A percentile compares a stretch with the other conserved stretches of the same genome.
These are phyloP conservation scores for Sitobion miscanthi DNA, from an alignment of 1,140 invertebrate species.

Conservation along the genomic window DNA sequence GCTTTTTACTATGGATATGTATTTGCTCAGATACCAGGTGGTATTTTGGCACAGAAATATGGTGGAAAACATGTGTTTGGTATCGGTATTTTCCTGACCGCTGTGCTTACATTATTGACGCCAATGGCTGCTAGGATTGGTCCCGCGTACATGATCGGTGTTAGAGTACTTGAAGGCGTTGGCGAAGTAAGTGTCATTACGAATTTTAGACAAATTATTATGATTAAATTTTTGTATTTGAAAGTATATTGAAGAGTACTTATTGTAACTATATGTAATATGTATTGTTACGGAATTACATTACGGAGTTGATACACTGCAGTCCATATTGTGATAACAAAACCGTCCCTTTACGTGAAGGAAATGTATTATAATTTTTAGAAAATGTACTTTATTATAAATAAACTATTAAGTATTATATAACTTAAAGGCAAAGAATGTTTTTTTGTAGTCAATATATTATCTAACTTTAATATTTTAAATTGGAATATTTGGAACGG, in stretches of 20 bases:
- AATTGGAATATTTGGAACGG: neutral
- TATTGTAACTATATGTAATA: neutral
- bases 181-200: slow-evolving; percentile 64
- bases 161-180: slow-evolving; percentile 67
- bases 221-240: neutral
- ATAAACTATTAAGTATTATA: neutral
- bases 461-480: neutral
- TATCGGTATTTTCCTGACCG: slow-evolving; percentile 64
- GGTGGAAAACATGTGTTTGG: slow-evolving; percentile 67
- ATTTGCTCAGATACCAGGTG: slow-evolving; percentile 70
- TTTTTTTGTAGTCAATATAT: neutral
- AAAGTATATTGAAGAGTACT: neutral
- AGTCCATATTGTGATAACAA: neutral
- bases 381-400: neutral
- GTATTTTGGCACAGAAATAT: slow-evolving; percentile 67
- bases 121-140: slow-evolving; percentile 62
- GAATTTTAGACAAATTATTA: neutral
- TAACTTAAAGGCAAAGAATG: neutral
- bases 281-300: neutral
- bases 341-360: neutral
- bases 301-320: neutral
- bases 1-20: slow-evolving; percentile 72
- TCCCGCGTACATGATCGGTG: slow-evolving; percentile 63
- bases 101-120: slow-evolving; percentile 64
- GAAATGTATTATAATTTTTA: neutral